Base-by-base conservation (phyloP, 2,113 vertebrate genomes). In the Eurypyga helias region DNA sequence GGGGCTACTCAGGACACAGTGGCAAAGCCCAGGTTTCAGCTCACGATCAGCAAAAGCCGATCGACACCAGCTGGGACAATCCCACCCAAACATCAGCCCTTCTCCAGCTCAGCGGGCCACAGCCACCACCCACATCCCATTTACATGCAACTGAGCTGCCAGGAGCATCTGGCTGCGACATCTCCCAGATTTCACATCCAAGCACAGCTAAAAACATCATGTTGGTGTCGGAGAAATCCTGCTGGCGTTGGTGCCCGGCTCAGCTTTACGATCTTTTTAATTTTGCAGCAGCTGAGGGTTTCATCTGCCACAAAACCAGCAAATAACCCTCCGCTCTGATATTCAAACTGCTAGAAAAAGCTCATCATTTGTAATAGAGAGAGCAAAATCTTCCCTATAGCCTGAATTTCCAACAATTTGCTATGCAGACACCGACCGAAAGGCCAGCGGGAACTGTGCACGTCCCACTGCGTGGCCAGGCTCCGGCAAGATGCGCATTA, bases 221-320 rank as follows among this genome's bases (percentile, higher is more conserved):
- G 0, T n/a, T 17, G 41, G 38, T 9, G 21, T 7, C 7, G 0
- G 0, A 28, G 24, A 64, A 73, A 25, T 9, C 54, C 72, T 23
- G 54, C 34, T 4, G 0, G 3, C 5, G 0, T 17, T 11, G 31
- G 58, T 46, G 31, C 54, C 60, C 5, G 2, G 65, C 52, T 62
- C 48, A 10, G 72, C 71, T 69, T 58, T 21, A 19, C 4, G 0
- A 31, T 4, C 58, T 43, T 45, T 85, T 31, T 15, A 1, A 14
- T 9, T 26, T 28, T n/a, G 17, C 23, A 14, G 29, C 52, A 55
- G 16, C 38, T 12, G 2, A 65, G 16, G 36, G 16, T 38, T 41
- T 54, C 51, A 9, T 41, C 80, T 48, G 49, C n/a, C 38, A 26
- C 2, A 55, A 19, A 21, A 60, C 26, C 1, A 81, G 34, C 57